phyloP scores from a whole-genome alignment of 2,113 vertebrate genomes.

The Spheniscus mendiculus region DNA sequence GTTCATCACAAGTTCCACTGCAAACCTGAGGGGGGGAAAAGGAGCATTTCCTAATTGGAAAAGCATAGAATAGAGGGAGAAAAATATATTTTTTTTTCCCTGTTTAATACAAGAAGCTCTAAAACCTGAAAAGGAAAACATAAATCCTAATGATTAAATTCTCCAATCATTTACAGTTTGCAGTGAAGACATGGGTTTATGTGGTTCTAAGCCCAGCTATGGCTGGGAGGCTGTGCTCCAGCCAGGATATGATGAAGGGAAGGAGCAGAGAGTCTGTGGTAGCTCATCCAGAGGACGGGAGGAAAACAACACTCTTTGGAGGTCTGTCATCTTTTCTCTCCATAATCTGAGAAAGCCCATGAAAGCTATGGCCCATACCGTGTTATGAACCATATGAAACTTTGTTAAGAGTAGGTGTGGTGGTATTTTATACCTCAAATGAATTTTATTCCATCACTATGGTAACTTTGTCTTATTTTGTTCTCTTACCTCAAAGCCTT shows the following conservation, averaged over 20 bases:
- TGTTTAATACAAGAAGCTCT: neutral
- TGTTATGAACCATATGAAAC: neutral
- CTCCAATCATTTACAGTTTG: neutral
- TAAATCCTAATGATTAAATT: neutral
- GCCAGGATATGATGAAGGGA: rapidly evolving
- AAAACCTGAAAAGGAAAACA: neutral
- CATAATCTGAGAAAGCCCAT: neutral
- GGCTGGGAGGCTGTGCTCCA: neutral
- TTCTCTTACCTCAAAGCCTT: neutral
- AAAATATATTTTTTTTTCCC: neutral
- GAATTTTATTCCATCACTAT: neutral
- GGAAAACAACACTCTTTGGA: neutral
- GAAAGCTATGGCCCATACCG: neutral
- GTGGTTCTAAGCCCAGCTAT: neutral
- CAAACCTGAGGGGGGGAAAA: neutral
- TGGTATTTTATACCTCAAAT: neutral
- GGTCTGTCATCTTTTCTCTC: neutral
- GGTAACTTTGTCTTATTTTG: neutral
- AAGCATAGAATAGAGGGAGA: neutral
- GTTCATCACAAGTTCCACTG: neutral
- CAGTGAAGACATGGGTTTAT: neutral
- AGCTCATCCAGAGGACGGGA: neutral
- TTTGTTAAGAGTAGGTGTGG: neutral
- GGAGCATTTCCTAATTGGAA: neutral
- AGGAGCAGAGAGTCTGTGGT: neutral